Evolutionary conservation across 2,113 vertebrate genomes (phyloP).

Genomic region (Parus major): DNA sequence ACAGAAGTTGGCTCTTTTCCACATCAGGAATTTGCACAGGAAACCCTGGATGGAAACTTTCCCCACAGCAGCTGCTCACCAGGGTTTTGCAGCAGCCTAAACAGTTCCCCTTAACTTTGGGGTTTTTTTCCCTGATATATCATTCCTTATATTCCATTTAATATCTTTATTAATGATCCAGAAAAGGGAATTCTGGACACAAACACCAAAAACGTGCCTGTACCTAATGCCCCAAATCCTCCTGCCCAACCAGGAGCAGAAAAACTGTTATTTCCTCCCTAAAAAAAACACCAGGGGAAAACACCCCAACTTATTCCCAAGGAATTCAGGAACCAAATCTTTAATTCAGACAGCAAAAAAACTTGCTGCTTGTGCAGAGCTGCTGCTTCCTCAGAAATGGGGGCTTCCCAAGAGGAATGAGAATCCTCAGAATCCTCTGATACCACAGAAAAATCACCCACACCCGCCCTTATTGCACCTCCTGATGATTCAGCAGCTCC

Average conservation of each 20-base stretch:
- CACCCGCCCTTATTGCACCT: not conserved
- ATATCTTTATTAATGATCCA: not conserved
- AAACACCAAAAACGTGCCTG: rapidly evolving
- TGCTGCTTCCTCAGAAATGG: not conserved
- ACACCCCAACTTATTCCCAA: no score
- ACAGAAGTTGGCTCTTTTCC: not conserved
- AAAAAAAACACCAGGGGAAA: rapidly evolving
- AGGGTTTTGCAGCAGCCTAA: not conserved
- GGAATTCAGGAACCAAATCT: not conserved
- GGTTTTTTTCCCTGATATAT: not conserved
- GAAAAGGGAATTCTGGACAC: not conserved
- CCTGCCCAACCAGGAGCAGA: not conserved
- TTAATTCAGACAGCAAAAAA: not conserved
- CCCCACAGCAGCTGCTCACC: not conserved
- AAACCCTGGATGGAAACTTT: rapidly evolving
- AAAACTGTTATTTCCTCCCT: rapidly evolving
- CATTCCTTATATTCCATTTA: not conserved
- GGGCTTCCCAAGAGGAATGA: not conserved
- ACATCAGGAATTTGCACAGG: not conserved
- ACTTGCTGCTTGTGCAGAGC: not conserved
- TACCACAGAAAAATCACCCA: rapidly evolving
- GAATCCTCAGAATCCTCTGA: no score
- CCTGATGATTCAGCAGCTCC: not conserved
- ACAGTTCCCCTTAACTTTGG: not conserved
- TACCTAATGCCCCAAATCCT: not conserved